Evolutionary conservation across 1,140 invertebrate species (phyloP).

Genomic region (Rhyacophila brunnea): DNA sequence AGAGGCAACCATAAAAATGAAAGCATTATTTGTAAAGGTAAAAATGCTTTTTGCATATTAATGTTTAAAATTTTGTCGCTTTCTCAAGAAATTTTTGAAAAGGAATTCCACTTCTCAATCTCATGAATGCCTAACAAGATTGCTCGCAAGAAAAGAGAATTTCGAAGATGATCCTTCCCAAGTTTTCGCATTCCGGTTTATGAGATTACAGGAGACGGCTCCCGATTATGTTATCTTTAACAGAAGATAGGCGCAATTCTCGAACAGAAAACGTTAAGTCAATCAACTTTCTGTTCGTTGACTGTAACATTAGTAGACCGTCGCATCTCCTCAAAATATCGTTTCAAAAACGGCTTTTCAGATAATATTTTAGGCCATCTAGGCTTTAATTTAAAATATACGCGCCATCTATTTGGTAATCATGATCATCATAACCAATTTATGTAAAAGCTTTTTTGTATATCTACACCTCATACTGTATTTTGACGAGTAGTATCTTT

Average conservation of each 20-base stretch:
- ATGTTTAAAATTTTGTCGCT: constrained; percentile 4
- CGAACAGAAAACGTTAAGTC: constrained; percentile 25
- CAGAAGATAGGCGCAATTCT: constrained; percentile 11
- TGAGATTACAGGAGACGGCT: constrained; percentile 21
- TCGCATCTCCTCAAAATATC: constrained; percentile 1
- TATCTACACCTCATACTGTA: too few relatives aligned
- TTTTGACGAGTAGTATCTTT: too few relatives aligned
- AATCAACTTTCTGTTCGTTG: constrained; percentile 19
- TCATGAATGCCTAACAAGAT: constrained; percentile 21
- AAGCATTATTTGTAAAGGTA: neutral
- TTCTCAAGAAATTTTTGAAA: neutral
- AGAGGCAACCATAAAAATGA: constrained; percentile 7
- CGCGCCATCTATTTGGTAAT: too few relatives aligned
- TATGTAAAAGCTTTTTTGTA: too few relatives aligned
- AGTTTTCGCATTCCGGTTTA: constrained; percentile 21
- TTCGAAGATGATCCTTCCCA: constrained; percentile 3
- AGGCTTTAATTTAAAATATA: too few relatives aligned
- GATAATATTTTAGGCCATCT: too few relatives aligned
- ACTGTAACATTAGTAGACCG: constrained; percentile 17
- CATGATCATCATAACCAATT: too few relatives aligned
- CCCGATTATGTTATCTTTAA: constrained; percentile 25
- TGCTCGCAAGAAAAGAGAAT: constrained; percentile 7
- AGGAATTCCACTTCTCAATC: constrained; percentile 15
- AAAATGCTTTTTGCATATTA: constrained; percentile 6
- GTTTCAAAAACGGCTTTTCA: too few relatives aligned